phyloP scores from a whole-genome alignment of 2,113 vertebrate species.

The Microtus richardsoni region DNA sequence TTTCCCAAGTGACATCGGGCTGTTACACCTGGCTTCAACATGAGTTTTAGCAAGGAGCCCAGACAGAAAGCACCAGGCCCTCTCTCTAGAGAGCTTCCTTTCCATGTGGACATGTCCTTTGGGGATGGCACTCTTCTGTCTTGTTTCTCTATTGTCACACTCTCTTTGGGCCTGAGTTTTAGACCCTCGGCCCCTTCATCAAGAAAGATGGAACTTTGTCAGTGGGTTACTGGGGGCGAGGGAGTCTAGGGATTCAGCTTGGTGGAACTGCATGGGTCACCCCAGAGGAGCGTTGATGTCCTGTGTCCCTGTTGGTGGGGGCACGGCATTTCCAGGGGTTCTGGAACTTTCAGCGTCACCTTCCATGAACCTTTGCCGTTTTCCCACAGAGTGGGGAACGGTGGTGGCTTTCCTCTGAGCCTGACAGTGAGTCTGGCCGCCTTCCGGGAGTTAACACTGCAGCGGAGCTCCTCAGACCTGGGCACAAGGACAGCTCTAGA shows the following conservation, averaged over 20 bases:
- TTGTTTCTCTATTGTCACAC: background rate
- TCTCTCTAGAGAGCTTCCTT: background rate
- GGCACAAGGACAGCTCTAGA: background rate
- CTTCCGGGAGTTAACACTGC: background rate
- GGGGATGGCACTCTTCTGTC: background rate
- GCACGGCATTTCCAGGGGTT: background rate
- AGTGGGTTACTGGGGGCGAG: accelerated
- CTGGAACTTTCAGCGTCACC: background rate
- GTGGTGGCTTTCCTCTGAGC: background rate
- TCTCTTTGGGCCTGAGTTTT: background rate
- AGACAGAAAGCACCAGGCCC: background rate
- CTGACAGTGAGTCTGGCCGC: background rate
- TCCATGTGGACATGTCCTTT: background rate
- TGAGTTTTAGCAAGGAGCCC: background rate
- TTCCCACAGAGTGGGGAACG: background rate
- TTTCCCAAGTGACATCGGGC: background rate
- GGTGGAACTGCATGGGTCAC: too few relatives aligned
- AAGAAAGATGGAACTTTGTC: background rate
- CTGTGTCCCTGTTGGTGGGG: background rate
- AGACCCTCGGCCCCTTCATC: background rate
- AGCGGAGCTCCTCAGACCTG: background rate
- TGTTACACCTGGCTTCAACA: background rate
- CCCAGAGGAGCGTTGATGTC: background rate
- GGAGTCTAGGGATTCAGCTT: background rate
- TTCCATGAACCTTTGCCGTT: background rate